Evolutionary conservation across 2,888 invertebrate genomes (phyloP).

Genomic region (Ormyrus labotus): DNA sequence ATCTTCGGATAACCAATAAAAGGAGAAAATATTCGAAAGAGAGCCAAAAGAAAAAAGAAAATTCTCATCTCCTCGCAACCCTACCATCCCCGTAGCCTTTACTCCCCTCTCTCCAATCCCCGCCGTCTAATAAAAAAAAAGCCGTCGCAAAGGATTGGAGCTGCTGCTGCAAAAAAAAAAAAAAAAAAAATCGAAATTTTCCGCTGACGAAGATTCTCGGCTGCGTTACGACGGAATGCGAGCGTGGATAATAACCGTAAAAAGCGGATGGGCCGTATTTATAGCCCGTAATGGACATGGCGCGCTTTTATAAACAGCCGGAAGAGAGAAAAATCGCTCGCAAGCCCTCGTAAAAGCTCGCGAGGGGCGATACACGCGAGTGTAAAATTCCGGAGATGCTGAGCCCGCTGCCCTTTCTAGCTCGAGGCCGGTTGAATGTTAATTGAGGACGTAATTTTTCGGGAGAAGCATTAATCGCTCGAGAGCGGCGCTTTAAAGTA

Average conservation of each 20-base stretch:
- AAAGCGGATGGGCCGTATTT: constrained; percentile 32
- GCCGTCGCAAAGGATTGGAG: background rate
- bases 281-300: constrained; percentile 36
- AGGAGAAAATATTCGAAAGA: no score
- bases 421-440: no score
- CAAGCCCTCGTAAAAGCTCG: constrained; percentile 28
- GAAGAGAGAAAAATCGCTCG: constrained; percentile 17
- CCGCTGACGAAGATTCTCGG: background rate
- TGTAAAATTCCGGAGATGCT: background rate
- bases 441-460: no score
- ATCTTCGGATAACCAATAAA: no score
- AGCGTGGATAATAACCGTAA: constrained; percentile 40
- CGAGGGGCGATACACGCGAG: background rate
- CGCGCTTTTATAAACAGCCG: constrained; percentile 42
- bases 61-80: no score
- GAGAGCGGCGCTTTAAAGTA: no score
- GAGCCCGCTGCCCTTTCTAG: no score
- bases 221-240: background rate
- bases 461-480: no score
- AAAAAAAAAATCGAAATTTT: background rate
- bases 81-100: no score
- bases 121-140: background rate
- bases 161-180: background rate
- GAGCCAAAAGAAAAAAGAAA: no score
- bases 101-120: constrained; percentile 9